Conservation (phyloP, 1,140 invertebrate genomes). For the Habropoda laboriosa region DNA sequence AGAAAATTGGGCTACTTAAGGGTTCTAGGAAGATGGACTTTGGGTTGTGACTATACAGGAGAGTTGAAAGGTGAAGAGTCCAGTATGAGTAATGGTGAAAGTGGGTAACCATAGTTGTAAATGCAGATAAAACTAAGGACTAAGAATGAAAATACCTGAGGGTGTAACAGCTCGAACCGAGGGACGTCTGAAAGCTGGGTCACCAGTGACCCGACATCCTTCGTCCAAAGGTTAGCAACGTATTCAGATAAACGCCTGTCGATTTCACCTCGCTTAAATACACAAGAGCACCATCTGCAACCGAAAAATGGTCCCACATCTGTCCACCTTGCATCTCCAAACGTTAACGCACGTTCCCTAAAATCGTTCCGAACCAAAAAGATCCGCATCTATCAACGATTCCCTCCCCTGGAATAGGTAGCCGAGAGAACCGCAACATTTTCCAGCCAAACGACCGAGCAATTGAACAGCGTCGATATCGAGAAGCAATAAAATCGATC, state of each 20-base stretch:
- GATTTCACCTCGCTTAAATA: neutral
- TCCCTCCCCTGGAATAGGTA: neutral
- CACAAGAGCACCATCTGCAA: neutral
- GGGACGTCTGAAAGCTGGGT: no score
- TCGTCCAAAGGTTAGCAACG: neutral
- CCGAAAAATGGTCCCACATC: neutral
- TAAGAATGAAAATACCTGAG: no score
- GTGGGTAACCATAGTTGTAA: no score
- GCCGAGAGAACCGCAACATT: neutral
- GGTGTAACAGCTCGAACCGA: no score
- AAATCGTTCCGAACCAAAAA: neutral
- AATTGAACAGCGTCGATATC: neutral
- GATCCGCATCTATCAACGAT: neutral
- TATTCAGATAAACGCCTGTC: neutral
- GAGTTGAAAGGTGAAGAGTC: no score
- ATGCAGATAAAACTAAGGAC: no score
- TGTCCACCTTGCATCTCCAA: neutral
- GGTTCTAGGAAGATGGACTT: no score
- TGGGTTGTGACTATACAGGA: no score
- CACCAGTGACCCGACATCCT: no score
- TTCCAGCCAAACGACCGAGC: neutral
- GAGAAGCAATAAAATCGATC: slow-evolving; percentile 60
- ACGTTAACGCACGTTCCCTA: neutral
- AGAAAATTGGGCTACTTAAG: no score
- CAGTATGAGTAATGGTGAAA: no score